Conservation (phyloP, 2,888 invertebrate genomes). For the Lasioglossum vierecki region DNA sequence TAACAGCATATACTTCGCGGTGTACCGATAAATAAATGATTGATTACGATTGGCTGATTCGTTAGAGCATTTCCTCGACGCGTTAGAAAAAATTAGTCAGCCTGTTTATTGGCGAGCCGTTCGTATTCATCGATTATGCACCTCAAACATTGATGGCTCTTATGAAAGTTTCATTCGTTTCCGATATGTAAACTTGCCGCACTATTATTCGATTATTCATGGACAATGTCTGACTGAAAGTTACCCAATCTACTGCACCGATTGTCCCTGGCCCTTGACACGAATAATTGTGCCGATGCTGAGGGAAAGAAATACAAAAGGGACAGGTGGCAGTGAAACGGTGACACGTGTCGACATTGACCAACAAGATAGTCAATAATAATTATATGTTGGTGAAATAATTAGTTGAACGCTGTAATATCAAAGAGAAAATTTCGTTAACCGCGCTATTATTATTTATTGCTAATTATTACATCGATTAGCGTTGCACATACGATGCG, state of each 20-base stretch:
- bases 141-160: slow-evolving; percentile 31
- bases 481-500: background rate
- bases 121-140: slow-evolving; percentile 3
- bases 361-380: background rate
- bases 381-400: background rate
- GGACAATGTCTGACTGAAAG: slow-evolving; percentile 28
- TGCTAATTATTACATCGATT: background rate
- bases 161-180: slow-evolving; percentile 47
- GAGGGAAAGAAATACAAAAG: background rate
- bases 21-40: too few relatives aligned
- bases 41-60: background rate
- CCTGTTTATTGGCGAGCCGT: background rate
- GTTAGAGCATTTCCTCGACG: background rate
- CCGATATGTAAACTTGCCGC: slow-evolving; percentile 31
- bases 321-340: background rate
- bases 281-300: slow-evolving; percentile 1
- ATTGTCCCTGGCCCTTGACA: slow-evolving; percentile 33
- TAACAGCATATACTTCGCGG: too few relatives aligned
- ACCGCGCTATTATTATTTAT: background rate
- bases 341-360: background rate
- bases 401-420: background rate
- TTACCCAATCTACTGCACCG: slow-evolving; percentile 25
- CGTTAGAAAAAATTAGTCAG: background rate
- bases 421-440: background rate
- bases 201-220: slow-evolving; percentile 49